Conservation (phyloP, 2,888 invertebrate species). For the Tetragonula carbonaria region DNA sequence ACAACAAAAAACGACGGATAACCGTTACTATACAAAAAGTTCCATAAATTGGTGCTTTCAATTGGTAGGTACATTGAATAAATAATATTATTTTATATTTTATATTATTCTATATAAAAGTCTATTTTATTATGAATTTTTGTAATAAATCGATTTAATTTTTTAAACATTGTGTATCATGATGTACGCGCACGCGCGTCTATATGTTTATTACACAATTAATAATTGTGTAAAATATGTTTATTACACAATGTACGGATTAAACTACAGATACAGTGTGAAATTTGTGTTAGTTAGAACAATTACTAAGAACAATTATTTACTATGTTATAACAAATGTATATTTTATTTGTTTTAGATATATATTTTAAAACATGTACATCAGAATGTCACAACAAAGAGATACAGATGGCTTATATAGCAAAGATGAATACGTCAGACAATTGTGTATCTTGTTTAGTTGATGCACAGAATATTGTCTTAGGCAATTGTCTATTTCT, state of each 20-base stretch:
- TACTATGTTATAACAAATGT: neutral
- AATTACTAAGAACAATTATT: neutral
- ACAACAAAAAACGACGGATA: conserved; percentile 36
- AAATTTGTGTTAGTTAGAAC: conserved; percentile 3
- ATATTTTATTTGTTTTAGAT: conserved; percentile 59
- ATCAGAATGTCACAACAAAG: conserved; percentile 67
- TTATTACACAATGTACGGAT: neutral
- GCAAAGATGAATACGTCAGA: conserved; percentile 56
- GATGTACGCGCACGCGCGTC: neutral
- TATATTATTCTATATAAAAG: neutral
- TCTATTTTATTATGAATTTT: neutral
- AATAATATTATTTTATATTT: conserved; percentile 1
- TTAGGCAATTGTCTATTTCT: conserved; percentile 66
- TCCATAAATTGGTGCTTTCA: conserved; percentile 51
- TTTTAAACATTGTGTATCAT: conserved; percentile 13
- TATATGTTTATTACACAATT: conserved; percentile 5
- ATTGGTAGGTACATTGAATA: conserved; percentile 48
- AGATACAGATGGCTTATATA: conserved; percentile 65
- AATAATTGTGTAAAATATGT: neutral
- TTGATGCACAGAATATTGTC: conserved; percentile 76
- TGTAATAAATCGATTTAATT: conserved; percentile 22
- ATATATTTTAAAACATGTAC: conserved; percentile 65
- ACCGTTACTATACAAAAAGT: conserved; percentile 48
- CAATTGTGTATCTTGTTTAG: conserved; percentile 73
- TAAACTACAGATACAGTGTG: neutral